A percentile compares a stretch with the other conserved stretches of the same genome.
Conservation (phyloP, 2,888 invertebrate genomes). For the Xiphydria camelus region DNA sequence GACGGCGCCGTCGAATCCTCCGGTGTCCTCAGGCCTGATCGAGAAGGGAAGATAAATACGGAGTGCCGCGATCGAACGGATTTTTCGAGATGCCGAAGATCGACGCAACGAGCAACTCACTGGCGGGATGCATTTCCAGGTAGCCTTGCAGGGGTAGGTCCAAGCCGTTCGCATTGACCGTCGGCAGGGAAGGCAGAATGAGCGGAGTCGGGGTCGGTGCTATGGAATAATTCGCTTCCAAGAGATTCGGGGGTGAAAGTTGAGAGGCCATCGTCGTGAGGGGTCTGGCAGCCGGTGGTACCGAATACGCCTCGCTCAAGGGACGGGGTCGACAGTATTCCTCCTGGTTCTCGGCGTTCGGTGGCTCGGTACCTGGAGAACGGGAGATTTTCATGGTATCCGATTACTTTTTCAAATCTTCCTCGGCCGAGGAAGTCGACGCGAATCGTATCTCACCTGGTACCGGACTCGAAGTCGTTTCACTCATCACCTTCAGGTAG, state of each 20-base stretch:
- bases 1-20: slow-evolving; percentile 7
- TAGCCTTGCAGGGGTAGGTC: slow-evolving; percentile 54
- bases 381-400: too few relatives aligned
- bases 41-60: too few relatives aligned
- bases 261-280: slow-evolving; percentile 39
- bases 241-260: slow-evolving; percentile 36
- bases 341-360: slow-evolving; percentile 41
- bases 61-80: too few relatives aligned
- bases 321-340: slow-evolving; percentile 59
- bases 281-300: slow-evolving; percentile 60
- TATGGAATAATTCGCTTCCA: slow-evolving; percentile 44
- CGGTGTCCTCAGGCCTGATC: neutral
- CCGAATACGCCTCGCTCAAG: slow-evolving; percentile 58
- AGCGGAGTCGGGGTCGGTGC: slow-evolving; percentile 46
- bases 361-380: slow-evolving; percentile 15
- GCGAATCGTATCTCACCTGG: slow-evolving; percentile 22
- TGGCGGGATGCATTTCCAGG: slow-evolving; percentile 59
- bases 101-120: too few relatives aligned
- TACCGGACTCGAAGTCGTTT: slow-evolving; percentile 46
- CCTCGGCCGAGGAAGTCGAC: neutral
- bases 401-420: too few relatives aligned
- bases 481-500: slow-evolving; percentile 79
- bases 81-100: too few relatives aligned
- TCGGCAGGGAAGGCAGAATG: slow-evolving; percentile 23
- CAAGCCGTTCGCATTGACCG: slow-evolving; percentile 33